Evolutionary conservation across 2,888 invertebrate genomes (phyloP).

Genomic region (Tribolium freemani): DNA sequence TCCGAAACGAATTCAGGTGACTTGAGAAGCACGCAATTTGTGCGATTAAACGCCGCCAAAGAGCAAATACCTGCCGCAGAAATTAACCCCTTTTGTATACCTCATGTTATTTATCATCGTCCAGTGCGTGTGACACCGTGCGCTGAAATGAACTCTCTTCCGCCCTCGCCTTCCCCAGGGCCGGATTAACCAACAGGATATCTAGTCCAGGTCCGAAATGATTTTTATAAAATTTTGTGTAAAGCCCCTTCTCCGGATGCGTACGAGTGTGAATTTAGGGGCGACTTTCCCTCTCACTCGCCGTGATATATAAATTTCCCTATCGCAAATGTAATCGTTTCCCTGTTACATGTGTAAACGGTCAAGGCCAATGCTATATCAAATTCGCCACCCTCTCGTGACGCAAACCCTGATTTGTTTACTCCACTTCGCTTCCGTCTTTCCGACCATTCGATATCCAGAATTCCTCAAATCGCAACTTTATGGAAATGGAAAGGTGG

Average conservation of each 20-base stretch:
- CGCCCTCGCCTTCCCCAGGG: not conserved
- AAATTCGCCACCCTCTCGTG: conserved; percentile 33
- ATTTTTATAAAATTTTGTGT: too few species aligned
- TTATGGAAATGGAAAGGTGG: conserved; percentile 29
- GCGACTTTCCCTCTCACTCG: conserved; percentile 9
- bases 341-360: conserved; percentile 29
- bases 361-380: conserved; percentile 31
- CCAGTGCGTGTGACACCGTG: conserved; percentile 13
- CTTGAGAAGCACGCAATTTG: conserved; percentile 14
- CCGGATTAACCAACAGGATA: too few species aligned
- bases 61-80: conserved; percentile 29
- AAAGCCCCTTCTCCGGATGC: conserved; percentile 3
- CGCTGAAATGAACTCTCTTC: conserved; percentile 20
- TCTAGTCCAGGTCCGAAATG: too few species aligned
- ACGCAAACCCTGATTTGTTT: conserved; percentile 36
- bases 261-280: conserved; percentile 15
- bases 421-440: conserved; percentile 32
- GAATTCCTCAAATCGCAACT: conserved; percentile 34
- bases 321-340: conserved; percentile 29
- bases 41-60: not conserved
- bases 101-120: conserved; percentile 28
- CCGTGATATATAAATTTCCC: conserved; percentile 23
- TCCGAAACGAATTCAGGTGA: conserved; percentile 7
- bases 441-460: conserved; percentile 22
- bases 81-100: conserved; percentile 23